phyloP scores from a whole-genome alignment of 2,797 vertebrate species.

The Chaunax sp. region DNA sequence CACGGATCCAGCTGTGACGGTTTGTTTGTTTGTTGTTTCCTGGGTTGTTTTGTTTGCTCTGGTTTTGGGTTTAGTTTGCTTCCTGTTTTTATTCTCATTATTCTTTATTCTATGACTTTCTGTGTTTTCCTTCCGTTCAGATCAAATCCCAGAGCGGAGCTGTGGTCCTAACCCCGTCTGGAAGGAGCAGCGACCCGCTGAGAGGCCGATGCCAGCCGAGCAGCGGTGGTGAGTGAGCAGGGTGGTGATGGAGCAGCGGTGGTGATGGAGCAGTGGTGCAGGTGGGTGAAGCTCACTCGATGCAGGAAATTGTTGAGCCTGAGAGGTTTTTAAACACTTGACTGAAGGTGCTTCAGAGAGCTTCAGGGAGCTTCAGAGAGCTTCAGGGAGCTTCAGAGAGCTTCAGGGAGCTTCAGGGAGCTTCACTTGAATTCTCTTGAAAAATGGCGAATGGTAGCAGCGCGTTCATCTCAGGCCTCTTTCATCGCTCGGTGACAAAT shows the following conservation, averaged over 20 bases:
- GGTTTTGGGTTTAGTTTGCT: too few species aligned
- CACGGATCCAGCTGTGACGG: too few species aligned
- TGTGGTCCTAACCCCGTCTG: constrained; percentile 13
- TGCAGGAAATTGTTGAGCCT: constrained; percentile 78
- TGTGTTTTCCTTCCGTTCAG: not conserved
- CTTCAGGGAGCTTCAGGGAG: constrained; percentile 64
- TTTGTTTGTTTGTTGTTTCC: too few species aligned
- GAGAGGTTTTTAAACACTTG: constrained; percentile 75
- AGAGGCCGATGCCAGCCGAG: constrained; percentile 53
- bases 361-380: too few species aligned
- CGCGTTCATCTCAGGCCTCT: constrained; percentile 42
- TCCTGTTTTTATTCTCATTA: too few species aligned
- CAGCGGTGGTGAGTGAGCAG: constrained; percentile 33
- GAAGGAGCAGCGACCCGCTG: constrained; percentile 31
- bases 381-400: constrained; percentile 65
- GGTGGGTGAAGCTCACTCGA: constrained; percentile 45
- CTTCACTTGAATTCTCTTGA: constrained; percentile 67
- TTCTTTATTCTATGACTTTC: constrained; percentile 1
- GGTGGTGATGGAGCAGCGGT: too few species aligned
- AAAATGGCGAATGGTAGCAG: constrained; percentile 62
- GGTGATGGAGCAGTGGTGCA: constrained; percentile 39
- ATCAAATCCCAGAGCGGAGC: constrained; percentile 19
- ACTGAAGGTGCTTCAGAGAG: too few species aligned
- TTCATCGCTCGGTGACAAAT: constrained; percentile 31
- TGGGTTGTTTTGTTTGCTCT: too few species aligned